Conservation (phyloP, 2,797 vertebrate species). For the Epinephelus malabaricus region DNA sequence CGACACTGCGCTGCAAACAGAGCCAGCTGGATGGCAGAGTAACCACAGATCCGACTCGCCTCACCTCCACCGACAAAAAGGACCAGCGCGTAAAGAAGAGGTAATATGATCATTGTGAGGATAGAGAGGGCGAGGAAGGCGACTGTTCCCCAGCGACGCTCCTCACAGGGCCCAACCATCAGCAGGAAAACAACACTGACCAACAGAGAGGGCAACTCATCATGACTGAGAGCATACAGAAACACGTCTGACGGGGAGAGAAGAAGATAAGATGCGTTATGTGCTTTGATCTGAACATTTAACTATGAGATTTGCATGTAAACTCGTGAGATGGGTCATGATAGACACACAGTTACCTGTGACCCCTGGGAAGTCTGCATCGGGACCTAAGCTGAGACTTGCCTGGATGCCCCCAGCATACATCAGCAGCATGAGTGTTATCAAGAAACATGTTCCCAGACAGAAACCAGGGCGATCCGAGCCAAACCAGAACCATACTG, state of each 20-base stretch:
- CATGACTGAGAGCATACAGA: constrained; percentile 88
- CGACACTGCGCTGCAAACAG: constrained; percentile 87
- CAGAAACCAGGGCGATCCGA: constrained; percentile 82
- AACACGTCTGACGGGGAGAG: constrained; percentile 83
- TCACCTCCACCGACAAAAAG: constrained; percentile 80
- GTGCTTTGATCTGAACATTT: not conserved
- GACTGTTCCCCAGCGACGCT: constrained; percentile 88
- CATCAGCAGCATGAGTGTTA: constrained; percentile 67
- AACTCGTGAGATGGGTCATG: not conserved
- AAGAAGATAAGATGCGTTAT: not conserved
- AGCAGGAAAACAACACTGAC: constrained; percentile 85
- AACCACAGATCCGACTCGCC: constrained; percentile 86
- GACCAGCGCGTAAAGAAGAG: constrained; percentile 87
- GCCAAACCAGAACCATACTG: constrained; percentile 76
- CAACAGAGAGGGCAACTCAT: constrained; percentile 85
- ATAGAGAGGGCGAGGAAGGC: constrained; percentile 85
- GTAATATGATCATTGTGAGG: constrained; percentile 80
- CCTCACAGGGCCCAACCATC: constrained; percentile 85
- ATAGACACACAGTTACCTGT: constrained; percentile 75
- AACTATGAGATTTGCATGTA: not conserved
- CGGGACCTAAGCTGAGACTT: constrained; percentile 84
- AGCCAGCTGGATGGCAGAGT: constrained; percentile 87
- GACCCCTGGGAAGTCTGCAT: constrained; percentile 82
- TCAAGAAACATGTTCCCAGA: constrained; percentile 73
- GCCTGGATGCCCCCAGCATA: constrained; percentile 79